Evolutionary conservation across 2,888 invertebrate genomes (phyloP).

Genomic region (Tenodera sinensis): DNA sequence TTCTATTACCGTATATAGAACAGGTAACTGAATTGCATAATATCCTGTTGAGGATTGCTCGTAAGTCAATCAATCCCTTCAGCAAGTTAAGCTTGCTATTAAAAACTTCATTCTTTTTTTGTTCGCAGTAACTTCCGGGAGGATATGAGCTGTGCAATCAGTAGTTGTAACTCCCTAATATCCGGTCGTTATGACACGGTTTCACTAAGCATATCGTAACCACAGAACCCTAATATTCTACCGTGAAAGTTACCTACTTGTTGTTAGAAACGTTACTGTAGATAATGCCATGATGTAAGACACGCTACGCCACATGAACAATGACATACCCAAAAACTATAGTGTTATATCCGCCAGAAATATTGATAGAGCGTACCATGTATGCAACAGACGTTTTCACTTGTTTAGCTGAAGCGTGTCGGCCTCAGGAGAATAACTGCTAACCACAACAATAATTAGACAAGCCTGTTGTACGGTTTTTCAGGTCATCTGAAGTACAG

Average conservation of each 20-base stretch:
- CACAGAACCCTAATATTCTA: background rate
- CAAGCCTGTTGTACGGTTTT: too few relatives aligned
- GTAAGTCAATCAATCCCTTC: background rate
- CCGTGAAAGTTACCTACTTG: background rate
- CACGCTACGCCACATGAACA: background rate
- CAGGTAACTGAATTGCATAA: too few relatives aligned
- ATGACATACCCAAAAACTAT: background rate
- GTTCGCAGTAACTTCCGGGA: background rate
- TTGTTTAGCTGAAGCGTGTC: background rate
- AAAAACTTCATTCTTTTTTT: background rate
- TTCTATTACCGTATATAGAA: too few relatives aligned
- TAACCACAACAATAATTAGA: too few relatives aligned
- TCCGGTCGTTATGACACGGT: background rate
- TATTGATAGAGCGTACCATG: background rate
- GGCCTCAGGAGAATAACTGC: background rate
- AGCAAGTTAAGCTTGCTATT: background rate
- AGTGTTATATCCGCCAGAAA: background rate
- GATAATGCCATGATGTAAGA: background rate
- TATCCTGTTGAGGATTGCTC: too few relatives aligned
- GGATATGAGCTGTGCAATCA: background rate
- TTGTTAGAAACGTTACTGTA: background rate
- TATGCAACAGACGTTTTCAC: background rate
- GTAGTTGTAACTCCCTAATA: background rate
- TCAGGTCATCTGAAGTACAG: too few relatives aligned
- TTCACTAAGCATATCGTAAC: background rate